Evolutionary conservation across 2,888 invertebrate species (phyloP), one percentile per base, ranked within the genome.

Genomic region (Halictus ligatus): DNA sequence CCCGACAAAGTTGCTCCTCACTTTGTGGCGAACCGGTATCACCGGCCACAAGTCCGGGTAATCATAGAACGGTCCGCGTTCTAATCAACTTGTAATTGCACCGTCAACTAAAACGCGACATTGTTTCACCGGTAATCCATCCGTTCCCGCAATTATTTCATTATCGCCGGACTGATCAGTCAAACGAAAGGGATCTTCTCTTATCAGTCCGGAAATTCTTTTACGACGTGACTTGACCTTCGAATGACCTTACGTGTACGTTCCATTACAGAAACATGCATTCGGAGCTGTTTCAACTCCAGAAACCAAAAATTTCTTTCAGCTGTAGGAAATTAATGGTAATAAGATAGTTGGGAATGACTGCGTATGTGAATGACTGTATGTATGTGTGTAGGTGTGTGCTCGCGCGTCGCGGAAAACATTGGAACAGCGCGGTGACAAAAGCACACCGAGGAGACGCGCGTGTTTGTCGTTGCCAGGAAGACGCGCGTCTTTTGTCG

Each of bases 71-170:
- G 75, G 83, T 40, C 10, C 35, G 69, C 40, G 8, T n/a, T 58
- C 58, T 78, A 83, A 85, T 85, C 80, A 85, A 80, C 71, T 75
- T 60, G 72, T 67, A 54, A 75, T 43, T 72, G 71, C 75, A 54
- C 64, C 77, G 21, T 4, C 25, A 6, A 60, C 25, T 60, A 13
- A 69, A 50, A 78, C 60, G 74, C 15, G 40, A 21, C 13, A 13
- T 35, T 21, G 25, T 13, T n/a, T 15, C 43, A 40, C 25, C n/a
- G 71, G 18, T 46, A 75, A 71, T 77, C 40, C 46, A 76, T 83
- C 83, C 85, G 85, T 80, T 85, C 78, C 75, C 81, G 64, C 50
- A 85, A 87, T 89, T 89, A 73, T 35, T 50, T 79, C 83, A 85
- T 85, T 85, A 81, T 29, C 73, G 54, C 58, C 40, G 12, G 29